Conservation (phyloP, 1,140 invertebrate species). For the Magallana ariakensis region DNA sequence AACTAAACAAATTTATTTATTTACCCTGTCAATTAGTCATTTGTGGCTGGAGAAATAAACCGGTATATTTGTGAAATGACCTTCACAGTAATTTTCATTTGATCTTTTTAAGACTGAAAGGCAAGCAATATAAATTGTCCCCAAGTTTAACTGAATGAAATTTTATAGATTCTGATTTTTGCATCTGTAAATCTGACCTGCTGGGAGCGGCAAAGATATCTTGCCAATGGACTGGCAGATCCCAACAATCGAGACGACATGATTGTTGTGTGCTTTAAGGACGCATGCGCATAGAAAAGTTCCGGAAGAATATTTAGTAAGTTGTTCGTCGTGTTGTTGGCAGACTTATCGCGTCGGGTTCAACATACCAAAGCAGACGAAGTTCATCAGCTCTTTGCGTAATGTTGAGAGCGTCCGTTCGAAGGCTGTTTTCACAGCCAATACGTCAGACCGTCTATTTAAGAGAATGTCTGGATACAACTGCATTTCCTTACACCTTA, state of each 20-base stretch:
- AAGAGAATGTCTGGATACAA: background rate
- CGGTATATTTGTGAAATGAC: background rate
- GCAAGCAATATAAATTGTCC: no score
- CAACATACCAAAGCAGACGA: background rate
- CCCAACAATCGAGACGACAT: slow-evolving; percentile 15
- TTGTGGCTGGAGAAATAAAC: no score
- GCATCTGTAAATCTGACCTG: background rate
- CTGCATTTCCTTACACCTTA: background rate
- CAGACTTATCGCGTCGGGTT: background rate
- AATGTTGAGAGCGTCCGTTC: slow-evolving; percentile 8
- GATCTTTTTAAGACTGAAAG: background rate
- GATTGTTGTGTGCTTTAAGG: slow-evolving; percentile 2
- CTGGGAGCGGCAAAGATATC: slow-evolving; percentile 18
- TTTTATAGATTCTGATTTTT: background rate
- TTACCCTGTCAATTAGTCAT: no score
- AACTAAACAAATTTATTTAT: no score
- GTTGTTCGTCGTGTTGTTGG: background rate
- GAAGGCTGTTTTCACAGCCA: background rate
- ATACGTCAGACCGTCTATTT: background rate
- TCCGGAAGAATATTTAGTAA: background rate
- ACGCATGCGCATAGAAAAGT: background rate
- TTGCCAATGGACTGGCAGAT: slow-evolving; percentile 2
- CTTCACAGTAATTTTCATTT: background rate
- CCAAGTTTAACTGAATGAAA: no score
- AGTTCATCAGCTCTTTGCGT: background rate